phyloP scores from a whole-genome alignment of 2,113 vertebrate genomes.

The Thinocorus orbignyianus region DNA sequence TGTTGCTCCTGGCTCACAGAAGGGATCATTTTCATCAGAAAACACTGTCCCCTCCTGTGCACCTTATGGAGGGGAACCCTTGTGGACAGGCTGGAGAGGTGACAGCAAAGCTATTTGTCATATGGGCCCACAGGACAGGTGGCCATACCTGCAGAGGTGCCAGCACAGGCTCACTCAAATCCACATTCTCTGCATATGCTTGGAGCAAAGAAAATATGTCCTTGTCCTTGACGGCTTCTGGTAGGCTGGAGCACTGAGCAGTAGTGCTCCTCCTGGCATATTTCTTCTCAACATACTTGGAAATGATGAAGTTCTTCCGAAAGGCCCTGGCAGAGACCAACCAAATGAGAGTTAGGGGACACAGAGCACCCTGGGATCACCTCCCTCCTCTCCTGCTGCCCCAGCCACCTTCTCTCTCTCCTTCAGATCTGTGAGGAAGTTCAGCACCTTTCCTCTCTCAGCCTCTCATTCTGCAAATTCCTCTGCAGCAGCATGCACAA shows the following conservation, averaged over 20 bases:
- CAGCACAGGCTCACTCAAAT: constrained; percentile 67
- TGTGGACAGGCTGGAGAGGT: not conserved
- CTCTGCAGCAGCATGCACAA: not conserved
- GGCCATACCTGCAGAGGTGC: constrained; percentile 66
- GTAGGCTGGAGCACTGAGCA: constrained; percentile 31
- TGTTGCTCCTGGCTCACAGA: not conserved
- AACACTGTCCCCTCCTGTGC: not conserved
- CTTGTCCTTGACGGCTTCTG: constrained; percentile 53
- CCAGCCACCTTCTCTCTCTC: not conserved
- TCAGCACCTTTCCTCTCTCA: not conserved
- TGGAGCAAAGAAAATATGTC: constrained; percentile 73
- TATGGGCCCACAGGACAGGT: fast-evolving
- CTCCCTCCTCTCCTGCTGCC: not conserved
- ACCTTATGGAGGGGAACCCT: not conserved
- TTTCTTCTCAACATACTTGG: constrained; percentile 74
- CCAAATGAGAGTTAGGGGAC: not conserved
- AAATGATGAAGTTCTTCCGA: constrained; percentile 74
- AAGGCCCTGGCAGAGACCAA: constrained; percentile 43
- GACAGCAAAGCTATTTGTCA: not conserved
- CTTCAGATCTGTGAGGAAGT: not conserved
- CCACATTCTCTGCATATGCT: constrained; percentile 67
- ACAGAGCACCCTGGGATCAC: not conserved
- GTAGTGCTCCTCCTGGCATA: constrained; percentile 58
- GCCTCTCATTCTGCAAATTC: not conserved
- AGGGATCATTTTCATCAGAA: not conserved